These are phyloP conservation scores for Cheilinus undulatus DNA, from an alignment of 2,113 vertebrate genomes.

Conservation along the genomic window DNA sequence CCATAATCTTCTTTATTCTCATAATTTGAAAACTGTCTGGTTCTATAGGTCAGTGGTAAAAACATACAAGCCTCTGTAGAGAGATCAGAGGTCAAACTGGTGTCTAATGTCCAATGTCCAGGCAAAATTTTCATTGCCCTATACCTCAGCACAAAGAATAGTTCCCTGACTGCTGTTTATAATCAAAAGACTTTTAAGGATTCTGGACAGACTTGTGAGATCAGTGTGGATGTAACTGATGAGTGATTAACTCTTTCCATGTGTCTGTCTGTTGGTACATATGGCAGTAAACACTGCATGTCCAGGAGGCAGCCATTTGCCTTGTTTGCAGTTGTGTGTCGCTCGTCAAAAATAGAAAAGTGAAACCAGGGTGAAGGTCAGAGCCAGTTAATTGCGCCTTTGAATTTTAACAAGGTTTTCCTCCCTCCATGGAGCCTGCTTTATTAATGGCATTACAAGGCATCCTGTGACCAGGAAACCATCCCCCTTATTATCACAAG, in stretches of 20 bases:
- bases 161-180: slow-evolving; percentile 12
- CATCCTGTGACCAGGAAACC: slow-evolving; percentile 65
- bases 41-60: too few relatives aligned
- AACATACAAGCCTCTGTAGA: neutral
- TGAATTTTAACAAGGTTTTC: slow-evolving; percentile 70
- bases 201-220: slow-evolving; percentile 15
- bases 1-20: too few relatives aligned
- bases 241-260: neutral
- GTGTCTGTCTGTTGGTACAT: neutral
- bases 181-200: slow-evolving; percentile 22
- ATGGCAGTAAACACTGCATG: neutral
- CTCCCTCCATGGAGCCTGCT: slow-evolving; percentile 47
- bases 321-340: neutral
- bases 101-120: too few relatives aligned
- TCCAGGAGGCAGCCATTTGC: slow-evolving; percentile 2
- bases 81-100: neutral
- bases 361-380: slow-evolving; percentile 46
- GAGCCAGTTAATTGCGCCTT: slow-evolving; percentile 53
- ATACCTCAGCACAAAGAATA: neutral
- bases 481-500: slow-evolving; percentile 41
- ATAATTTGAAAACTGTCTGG: too few relatives aligned
- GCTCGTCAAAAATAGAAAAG: slow-evolving; percentile 32
- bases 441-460: slow-evolving; percentile 67
- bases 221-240: slow-evolving; percentile 11
- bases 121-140: neutral